These are phyloP conservation scores for Athalia rosae DNA, from an alignment of 2,888 invertebrate species.

Conservation along the genomic window DNA sequence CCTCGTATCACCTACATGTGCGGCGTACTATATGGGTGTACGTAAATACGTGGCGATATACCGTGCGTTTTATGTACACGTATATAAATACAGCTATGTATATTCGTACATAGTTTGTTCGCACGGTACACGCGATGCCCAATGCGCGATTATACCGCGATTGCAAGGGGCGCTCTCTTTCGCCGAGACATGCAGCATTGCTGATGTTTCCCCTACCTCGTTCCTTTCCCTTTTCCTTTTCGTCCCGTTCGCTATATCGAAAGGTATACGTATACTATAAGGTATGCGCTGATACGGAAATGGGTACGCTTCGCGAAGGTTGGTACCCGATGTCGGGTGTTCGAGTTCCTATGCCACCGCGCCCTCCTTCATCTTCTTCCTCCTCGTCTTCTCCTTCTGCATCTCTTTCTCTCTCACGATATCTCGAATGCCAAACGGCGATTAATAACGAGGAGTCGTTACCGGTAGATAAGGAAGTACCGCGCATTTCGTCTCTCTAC, in stretches of 20 bases:
- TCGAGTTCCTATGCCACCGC: constrained; percentile 8
- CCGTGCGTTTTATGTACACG: too few relatives aligned
- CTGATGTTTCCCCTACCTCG: constrained; percentile 66
- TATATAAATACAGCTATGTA: too few relatives aligned
- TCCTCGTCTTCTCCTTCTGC: constrained; percentile 47
- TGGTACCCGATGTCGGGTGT: too few relatives aligned
- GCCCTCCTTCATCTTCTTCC: constrained; percentile 37
- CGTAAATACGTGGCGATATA: too few relatives aligned
- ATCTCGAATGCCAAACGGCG: constrained; percentile 63
- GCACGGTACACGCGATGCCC: too few relatives aligned
- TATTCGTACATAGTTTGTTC: too few relatives aligned
- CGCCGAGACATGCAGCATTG: constrained; percentile 56
- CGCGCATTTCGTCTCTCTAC: constrained; percentile 18
- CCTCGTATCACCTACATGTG: too few relatives aligned
- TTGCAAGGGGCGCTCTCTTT: neutral
- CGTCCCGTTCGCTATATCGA: too few relatives aligned
- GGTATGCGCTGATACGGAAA: constrained; percentile 66
- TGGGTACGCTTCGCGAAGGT: constrained; percentile 55
- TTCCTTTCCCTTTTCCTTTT: too few relatives aligned
- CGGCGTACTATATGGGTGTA: too few relatives aligned
- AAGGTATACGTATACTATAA: too few relatives aligned
- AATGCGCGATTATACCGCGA: too few relatives aligned
- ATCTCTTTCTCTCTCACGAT: constrained; percentile 48
- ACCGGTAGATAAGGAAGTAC: constrained; percentile 64
- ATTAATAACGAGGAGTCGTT: constrained; percentile 72